Evolutionary conservation across 2,888 invertebrate genomes (phyloP), one percentile per base, ranked within the genome.

Genomic region (Antitype chi): DNA sequence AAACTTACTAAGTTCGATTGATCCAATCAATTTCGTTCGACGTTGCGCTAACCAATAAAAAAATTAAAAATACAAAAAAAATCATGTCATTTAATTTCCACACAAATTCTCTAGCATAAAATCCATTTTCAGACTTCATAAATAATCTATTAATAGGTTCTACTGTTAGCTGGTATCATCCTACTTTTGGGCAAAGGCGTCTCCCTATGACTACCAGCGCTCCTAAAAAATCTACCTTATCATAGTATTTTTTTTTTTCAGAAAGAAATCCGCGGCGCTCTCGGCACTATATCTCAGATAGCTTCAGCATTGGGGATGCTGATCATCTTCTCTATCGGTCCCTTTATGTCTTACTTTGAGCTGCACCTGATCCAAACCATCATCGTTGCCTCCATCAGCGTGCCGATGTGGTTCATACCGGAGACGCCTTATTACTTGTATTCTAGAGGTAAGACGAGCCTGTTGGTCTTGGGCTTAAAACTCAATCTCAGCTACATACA

Each of bases 391-490:
- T 72, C 79, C 0, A 81, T 89, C 23, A 86, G 88, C 8, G 38
- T 92, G 2, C 93, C 93, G 0, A 60, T 92, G 23, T 32, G 92
- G 15, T 91, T 92, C 17, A 59, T 95, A 43, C 94, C 94, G 0
- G 94, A 94, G 43, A 93, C 92, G 43, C 94, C 94, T 0, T 92
- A 90, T 77, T 92, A 88, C 77, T 87, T 94, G 60, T 91, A 92
- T 84, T 87, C 91, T 28, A 93, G 92, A 91, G 95, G 95, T 94
- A 82, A 80, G 81, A n/a, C 11, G 20, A 63, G 23, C 8, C 15
- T 8, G 32, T 6, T 5, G 1, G 20, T 20, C 1, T 20, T 28
- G 28, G 4, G 23, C 8, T 28, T 32, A 28, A 60, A 28, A 28
- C 6, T 60, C 23, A 32, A 62, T 32, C 11, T 23, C 23, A 2